Base-by-base conservation (phyloP, 2,113 vertebrate species). In the Craseonycteris thonglongyai region DNA sequence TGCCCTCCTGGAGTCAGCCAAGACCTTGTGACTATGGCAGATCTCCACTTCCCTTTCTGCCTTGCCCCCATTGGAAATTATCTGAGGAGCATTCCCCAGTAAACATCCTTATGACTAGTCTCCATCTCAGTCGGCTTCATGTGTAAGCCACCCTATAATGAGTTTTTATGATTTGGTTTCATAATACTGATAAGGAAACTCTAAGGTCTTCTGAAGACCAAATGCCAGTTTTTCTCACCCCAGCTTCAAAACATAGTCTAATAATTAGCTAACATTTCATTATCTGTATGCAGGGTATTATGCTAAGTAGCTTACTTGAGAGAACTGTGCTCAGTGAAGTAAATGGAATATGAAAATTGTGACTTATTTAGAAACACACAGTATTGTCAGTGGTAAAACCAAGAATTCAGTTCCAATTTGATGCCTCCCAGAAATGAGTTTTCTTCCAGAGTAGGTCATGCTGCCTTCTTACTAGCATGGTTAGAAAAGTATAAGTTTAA, bases 261-360 rank as follows among this genome's bases (percentile, higher is more conserved):
- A 33, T 79, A 88, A 68, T 38, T 33, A 45, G 54, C 33, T 88
- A 18, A 7, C 80, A 7, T 26, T 66, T 91, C 33, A 66, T 63
- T 90, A 42, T 84, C 24, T 90, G 15, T 63, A 10, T 45, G 14
- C n/a, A 85, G 42, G 13, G 28, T 72, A 7, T n/a, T 69, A 18
- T 40, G 35, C 21, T 51, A 56, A 65, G 33, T 69, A 78, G 58
- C 45, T 79, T 84, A 92, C 56, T 59, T 88, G 22, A 88, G 49
- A 88, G 72, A 95, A 61, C 28, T 90, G 6, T 74, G 28, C 7
- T 45, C 7, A 75, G 42, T 75, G 85, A 49, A 72, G 33, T 74
- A 78, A 87, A 22, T 94, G 47, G 61, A 91, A 71, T 71, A 90
- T 74, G 88, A 93, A 95, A 84, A 71, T 88, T 92, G 45, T 88